Evolutionary conservation across 2,113 vertebrate species (phyloP), one percentile per base, ranked within the genome.

Genomic region (Anser brachyrhynchus): DNA sequence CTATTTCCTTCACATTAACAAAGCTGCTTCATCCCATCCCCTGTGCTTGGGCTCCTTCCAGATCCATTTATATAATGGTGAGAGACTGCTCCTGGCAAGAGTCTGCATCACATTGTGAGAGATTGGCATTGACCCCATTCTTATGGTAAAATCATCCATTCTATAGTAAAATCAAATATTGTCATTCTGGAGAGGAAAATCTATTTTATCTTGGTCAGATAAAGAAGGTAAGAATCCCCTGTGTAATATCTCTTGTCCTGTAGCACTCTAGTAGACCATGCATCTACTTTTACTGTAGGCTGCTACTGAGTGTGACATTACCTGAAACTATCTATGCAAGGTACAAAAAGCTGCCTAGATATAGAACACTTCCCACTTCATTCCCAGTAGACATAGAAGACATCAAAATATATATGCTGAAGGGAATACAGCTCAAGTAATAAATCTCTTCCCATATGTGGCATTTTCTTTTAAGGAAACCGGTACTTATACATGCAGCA

Each of bases 131-230:
- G 0, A 84, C 51, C 35, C 15, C 20, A 67, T 78, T 82, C 70
- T 84, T 84, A 84, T 10, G 37, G n/a, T 19, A 72, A 86, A 79
- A 81, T 29, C 39, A 87, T 52, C 25, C 26, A 43, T 20, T 29
- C 19, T 41, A 46, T 13, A 83, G 8, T 16, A 84, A 73, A 85
- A 80, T 46, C 14, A 73, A 46, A 31, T 55, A 57, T 26, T 91
- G 79, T 89, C 6, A 33, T 81, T 83, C 72, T 18, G 26, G 39
- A 89, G 52, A 86, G 22, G 31, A 85, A 82, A 87, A 77, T 1
- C 33, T 61, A 5, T 49, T 93, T 90, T 90, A 69, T 66, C n/a
- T 44, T 90, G 55, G 55, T 58, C 69, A 74, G 51, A 66, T 18
- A 35, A 33, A 70, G 44, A 67, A 76, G 31, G 14, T n/a, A 3